Evolutionary conservation across 2,797 vertebrate genomes (phyloP), one percentile per base, ranked within the genome.

Genomic region (Trematomus bernacchii): DNA sequence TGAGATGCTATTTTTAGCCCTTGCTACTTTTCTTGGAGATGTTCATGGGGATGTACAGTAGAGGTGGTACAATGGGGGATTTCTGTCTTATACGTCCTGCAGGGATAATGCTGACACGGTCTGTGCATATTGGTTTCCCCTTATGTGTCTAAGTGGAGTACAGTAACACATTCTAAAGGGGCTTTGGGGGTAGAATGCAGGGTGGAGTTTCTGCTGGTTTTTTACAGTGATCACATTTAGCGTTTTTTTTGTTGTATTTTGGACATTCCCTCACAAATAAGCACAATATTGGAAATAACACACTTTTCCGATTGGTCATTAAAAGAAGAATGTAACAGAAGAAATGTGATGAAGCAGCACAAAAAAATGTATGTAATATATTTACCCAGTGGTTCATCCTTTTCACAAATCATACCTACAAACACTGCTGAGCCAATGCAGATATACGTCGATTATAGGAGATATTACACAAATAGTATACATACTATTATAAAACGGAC

Each of bases 1-100:
- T 80, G 66, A 86, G 82, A 51, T 80, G 53, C 87, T 91, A 89
- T 92, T 92, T 91, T 90, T 90, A 88, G 85, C 11, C 15, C 68
- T 2, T 21, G 6, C 62, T 77, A 47, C 55, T 67, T 80, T 80
- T 80, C 63, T 73, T 66, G 23, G 68, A 66, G 53, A 72, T 79
- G 82, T 86, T 57, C 70, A 43, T 71, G 72, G 80, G 50, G 73
- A 66, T 63, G 83, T 76, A 80, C 40, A 72, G 85, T 82, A 71
- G 60, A 75, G 40, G 54, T 65, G 75, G 57, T 59, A 72, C 40
- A 60, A 53, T 73, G 51, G 51, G 58, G 58, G 54, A 61, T 60
- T 76, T 80, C 77, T 76, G 50, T 71, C 71, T 75, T 64, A 55
- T 73, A 19, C 46, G 76, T 60, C 44, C 53, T 74, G 33, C 58